Evolutionary conservation across 1,140 invertebrate genomes (phyloP).

Genomic region (Aphidius ervi): DNA sequence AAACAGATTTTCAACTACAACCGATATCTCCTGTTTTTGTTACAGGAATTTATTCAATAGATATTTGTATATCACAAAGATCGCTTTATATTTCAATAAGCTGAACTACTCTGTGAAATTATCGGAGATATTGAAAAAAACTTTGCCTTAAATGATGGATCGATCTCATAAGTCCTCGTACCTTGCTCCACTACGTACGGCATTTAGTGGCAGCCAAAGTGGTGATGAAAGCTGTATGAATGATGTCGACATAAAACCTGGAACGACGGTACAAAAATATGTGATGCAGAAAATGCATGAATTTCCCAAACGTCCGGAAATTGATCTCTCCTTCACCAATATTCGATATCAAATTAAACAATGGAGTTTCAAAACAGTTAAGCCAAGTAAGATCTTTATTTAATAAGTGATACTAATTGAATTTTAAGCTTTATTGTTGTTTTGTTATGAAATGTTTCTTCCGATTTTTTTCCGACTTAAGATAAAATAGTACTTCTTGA

Average conservation of each 20-base stretch:
- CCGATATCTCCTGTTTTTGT: too few species aligned
- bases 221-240: conserved; percentile 32
- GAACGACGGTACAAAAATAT: conserved; percentile 37
- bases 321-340: conserved; percentile 43
- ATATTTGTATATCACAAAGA: too few species aligned
- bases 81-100: too few species aligned
- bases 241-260: conserved; percentile 34
- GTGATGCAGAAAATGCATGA: conserved; percentile 42
- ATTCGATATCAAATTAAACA: conserved; percentile 39
- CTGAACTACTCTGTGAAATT: too few species aligned
- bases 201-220: conserved; percentile 43
- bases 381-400: conserved; percentile 39
- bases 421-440: too few species aligned
- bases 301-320: conserved; percentile 47
- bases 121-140: too few species aligned
- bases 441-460: too few species aligned
- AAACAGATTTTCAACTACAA: too few species aligned
- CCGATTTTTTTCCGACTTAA: too few species aligned
- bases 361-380: conserved; percentile 41
- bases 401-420: too few species aligned
- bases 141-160: conserved; percentile 34
- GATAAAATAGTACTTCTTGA: too few species aligned
- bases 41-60: too few species aligned
- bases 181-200: conserved; percentile 37
- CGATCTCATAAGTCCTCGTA: conserved; percentile 27